Evolutionary conservation across 2,888 invertebrate species (phyloP), one percentile per base, ranked within the genome.

Genomic region (Synanthedon tipuliformis): DNA sequence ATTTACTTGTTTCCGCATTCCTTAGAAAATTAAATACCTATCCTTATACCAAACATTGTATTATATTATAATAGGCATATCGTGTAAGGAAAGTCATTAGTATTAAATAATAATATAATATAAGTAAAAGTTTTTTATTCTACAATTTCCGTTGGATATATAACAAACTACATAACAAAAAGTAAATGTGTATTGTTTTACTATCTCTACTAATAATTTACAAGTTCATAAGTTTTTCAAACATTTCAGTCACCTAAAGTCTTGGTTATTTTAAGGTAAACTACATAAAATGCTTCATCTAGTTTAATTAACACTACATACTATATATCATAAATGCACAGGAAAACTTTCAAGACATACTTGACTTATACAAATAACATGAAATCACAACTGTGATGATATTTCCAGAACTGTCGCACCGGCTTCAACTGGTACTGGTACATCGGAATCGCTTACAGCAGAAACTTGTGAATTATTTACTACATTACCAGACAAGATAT

Each of bases 1-100:
- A 77, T 51, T 69, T 83, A 85, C 84, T 85, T 85, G 84, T 78
- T 68, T 72, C 67, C 75, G 71, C 86, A 87, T 86, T 86, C 86
- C 85, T 61, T 56, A 59, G 59, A 27, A 18, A 48, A 59, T 65
- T 67, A 61, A 56, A 75, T 75, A 77, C 69, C 69, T 79, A 74
- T 73, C 65, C 67, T 74, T 69, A 81, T 76, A 83, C 85, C 86
- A 86, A 86, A 84, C 77, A 73, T 71, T 82, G 78, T 78, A 75
- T 78, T 77, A 52, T 23, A 60, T 68, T 69, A 68, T 34, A 10
- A 8, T 34, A 34, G 34, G 34, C 34, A 34, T 34, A 34, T 34
- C 2, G 63, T 76, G 15, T 40, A 34, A 27, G 67, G 75, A 73
- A 70, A 83, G 81, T 85, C 83, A 84, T 76, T 84, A 84, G 80